A percentile compares a stretch with the other conserved stretches of the same genome.
phyloP scores from a whole-genome alignment of 2,888 invertebrate genomes.

The Diarsia mendica region DNA sequence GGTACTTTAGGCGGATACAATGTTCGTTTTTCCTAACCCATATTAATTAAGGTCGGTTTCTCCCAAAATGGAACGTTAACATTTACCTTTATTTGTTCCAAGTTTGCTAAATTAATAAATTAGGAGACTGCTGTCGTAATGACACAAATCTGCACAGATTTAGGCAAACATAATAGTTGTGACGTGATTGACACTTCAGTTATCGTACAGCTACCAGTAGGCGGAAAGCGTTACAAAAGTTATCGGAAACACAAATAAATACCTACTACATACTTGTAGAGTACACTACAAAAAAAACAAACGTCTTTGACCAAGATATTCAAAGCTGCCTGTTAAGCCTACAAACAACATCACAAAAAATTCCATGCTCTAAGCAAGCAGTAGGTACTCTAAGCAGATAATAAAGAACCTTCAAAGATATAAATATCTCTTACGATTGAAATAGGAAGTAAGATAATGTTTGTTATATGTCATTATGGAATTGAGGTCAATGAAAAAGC shows the following conservation, averaged over 20 bases:
- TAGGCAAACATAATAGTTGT: not conserved
- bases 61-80: too few species aligned
- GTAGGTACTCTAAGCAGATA: constrained; percentile 54
- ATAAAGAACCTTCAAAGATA: constrained; percentile 65
- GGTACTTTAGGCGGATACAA: too few species aligned
- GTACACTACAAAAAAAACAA: not conserved
- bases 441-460: constrained; percentile 75
- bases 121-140: not conserved
- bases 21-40: too few species aligned
- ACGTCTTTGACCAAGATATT: not conserved
- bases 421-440: constrained; percentile 63
- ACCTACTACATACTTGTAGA: not conserved
- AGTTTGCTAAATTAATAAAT: not conserved
- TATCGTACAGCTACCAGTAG: not conserved
- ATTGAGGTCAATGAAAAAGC: constrained; percentile 76
- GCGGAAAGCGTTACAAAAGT: not conserved
- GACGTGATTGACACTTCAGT: not conserved
- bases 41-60: too few species aligned
- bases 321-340: not conserved
- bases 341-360: constrained; percentile 24
- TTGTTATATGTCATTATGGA: constrained; percentile 66
- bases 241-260: not conserved
- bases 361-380: constrained; percentile 11
- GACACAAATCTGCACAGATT: not conserved
- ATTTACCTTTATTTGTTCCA: not conserved